These are phyloP conservation scores for Denticeps clupeoides DNA, from an alignment of 2,797 vertebrate species.

Conservation along the genomic window DNA sequence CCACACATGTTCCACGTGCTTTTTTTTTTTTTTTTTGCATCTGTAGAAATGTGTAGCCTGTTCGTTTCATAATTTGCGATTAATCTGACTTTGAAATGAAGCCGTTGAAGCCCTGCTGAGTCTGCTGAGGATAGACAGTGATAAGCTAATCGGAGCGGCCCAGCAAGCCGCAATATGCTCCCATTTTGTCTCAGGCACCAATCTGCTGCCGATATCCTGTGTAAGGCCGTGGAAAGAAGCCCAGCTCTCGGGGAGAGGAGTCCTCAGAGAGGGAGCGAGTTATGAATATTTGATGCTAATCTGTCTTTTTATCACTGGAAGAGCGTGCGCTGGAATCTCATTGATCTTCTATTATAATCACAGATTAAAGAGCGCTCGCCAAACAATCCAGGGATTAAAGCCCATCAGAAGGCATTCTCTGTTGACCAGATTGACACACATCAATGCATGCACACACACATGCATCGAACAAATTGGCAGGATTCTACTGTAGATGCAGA, in stretches of 20 bases:
- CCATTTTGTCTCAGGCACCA: background rate
- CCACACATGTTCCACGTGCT: too few relatives aligned
- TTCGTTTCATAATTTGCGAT: too few relatives aligned
- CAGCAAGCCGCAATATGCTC: background rate
- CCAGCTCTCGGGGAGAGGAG: constrained; percentile 15
- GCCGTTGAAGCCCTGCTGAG: too few relatives aligned
- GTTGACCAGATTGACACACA: constrained; percentile 9
- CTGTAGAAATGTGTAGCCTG: too few relatives aligned
- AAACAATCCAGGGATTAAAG: constrained; percentile 28
- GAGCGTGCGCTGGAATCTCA: constrained; percentile 37
- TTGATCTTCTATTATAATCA: constrained; percentile 38
- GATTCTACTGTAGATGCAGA: constrained; percentile 23
- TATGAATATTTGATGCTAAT: constrained; percentile 35
- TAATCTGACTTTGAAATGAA: too few relatives aligned
- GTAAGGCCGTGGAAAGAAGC: constrained; percentile 14
- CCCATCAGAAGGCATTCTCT: constrained; percentile 12
- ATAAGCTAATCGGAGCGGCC: background rate
- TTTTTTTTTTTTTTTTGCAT: too few relatives aligned
- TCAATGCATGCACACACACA: constrained; percentile 9
- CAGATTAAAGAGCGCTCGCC: constrained; percentile 28
- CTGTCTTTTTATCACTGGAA: constrained; percentile 32
- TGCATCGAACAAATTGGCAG: constrained; percentile 17
- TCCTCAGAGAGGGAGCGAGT: constrained; percentile 20
- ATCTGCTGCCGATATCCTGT: constrained; percentile 6
- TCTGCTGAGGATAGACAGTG: background rate